Base-by-base conservation (phyloP, 2,888 invertebrate genomes). In the Acanthosepion esculentum region DNA sequence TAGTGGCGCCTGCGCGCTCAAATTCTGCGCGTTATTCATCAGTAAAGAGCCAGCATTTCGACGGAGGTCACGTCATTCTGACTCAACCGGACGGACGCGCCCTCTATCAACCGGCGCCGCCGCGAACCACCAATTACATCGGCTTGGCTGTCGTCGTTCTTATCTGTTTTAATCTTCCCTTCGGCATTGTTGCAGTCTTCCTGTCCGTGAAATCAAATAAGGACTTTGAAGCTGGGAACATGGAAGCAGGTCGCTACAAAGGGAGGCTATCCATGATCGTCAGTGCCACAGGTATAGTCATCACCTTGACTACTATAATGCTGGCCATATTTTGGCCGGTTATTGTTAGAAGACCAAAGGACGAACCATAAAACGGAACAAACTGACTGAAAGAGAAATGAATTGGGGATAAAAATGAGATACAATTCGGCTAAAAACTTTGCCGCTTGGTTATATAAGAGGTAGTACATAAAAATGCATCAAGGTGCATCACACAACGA, bases 111-210 rank as follows among this genome's bases (percentile, higher is more conserved):
- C 94, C 95, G 23, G 59, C 91, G 23, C 95, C 95, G 7, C 53
- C 94, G 26, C 95, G 95, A 93, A 95, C 95, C 23, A 94, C 95
- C 18, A 95, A 95, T 92, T 95, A 95, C 94, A 95, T 95, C 93
- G 95, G 95, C 0, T 93, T 95, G 91, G 95, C 95, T 0, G 95
- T 95, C 23, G 95, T 95, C 48, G 95, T 95, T n/a, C 95, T 95
- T 33, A 91, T 95, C 48, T 95, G 95, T 92, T 95, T 95, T 93
- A 95, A 95, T 94, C 95, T 95, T n/a, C 95, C 95, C n/a, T 94
- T 95, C 91, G 95, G 95, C 48, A 94, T 95, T 55, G 93, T 95
- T 29, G 95, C 95, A 50, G 95, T 95, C 4, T 94, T 95, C n/a
- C 94, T 95, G n/a, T 95, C 95, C 10, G 95, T 95, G 48, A 95